phyloP scores from a whole-genome alignment of 2,113 vertebrate species.

The Lichenostomus cassidix region DNA sequence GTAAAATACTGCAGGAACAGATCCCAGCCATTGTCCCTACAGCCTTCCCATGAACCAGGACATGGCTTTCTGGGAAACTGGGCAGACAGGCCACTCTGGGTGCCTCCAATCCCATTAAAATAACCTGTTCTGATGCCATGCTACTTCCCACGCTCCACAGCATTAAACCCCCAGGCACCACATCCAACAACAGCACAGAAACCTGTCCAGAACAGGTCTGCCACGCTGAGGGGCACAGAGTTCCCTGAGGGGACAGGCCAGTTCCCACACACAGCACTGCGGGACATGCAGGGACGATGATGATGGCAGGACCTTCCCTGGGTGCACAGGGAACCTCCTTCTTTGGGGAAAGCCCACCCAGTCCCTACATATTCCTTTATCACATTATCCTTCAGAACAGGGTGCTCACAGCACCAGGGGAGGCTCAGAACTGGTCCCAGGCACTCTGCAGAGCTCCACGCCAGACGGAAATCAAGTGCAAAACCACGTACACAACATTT shows the following conservation, averaged over 20 bases:
- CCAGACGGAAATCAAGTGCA: background rate
- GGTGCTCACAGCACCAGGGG: background rate
- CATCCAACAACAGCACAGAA: background rate
- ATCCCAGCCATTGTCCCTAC: background rate
- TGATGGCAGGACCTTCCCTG: background rate
- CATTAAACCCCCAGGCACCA: background rate
- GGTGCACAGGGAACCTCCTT: background rate
- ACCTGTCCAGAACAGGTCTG: background rate
- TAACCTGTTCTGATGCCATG: background rate
- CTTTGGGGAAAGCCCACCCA: background rate
- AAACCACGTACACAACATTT: background rate
- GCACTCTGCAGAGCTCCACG: background rate
- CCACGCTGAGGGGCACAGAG: fast-evolving
- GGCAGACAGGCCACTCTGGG: background rate
- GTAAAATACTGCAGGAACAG: background rate
- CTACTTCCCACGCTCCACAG: background rate
- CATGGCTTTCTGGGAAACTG: background rate
- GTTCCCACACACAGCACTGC: fast-evolving
- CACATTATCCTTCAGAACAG: background rate
- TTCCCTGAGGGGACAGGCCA: fast-evolving
- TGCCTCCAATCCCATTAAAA: background rate
- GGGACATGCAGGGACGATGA: background rate
- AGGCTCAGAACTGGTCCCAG: background rate
- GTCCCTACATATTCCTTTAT: no score
- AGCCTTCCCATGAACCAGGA: background rate